These are phyloP conservation scores for Phoenicopterus ruber DNA, from an alignment of 2,113 vertebrate species.

Conservation along the genomic window DNA sequence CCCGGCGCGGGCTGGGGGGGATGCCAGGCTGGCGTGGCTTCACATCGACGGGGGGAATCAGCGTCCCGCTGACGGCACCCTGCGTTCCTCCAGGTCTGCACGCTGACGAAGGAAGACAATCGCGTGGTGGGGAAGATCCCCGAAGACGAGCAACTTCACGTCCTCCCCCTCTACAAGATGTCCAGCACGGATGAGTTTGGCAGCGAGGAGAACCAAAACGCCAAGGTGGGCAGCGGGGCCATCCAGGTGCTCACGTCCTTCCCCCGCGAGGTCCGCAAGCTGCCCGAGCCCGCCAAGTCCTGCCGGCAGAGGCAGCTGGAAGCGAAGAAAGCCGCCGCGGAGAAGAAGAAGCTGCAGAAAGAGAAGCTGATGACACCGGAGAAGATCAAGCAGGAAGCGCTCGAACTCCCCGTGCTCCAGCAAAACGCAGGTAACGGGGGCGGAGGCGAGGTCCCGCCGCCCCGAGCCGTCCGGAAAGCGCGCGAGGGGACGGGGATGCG, in stretches of 20 bases:
- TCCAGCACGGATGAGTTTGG: constrained; percentile 89
- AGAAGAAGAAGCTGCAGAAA: constrained; percentile 93
- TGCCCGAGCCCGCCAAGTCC: constrained; percentile 94
- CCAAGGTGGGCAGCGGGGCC: constrained; percentile 90
- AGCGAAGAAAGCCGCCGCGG: constrained; percentile 88
- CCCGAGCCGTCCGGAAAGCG: rapidly evolving
- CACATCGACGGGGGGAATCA: rapidly evolving
- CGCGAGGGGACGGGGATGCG: background rate
- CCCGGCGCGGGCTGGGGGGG: rapidly evolving
- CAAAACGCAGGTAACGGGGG: constrained; percentile 67
- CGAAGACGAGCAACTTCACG: constrained; percentile 93
- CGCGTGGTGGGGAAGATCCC: constrained; percentile 85
- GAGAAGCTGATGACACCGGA: constrained; percentile 87
- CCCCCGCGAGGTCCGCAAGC: constrained; percentile 90
- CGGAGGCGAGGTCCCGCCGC: background rate
- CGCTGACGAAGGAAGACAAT: constrained; percentile 97
- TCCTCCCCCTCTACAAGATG: constrained; percentile 93
- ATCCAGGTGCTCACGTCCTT: constrained; percentile 93
- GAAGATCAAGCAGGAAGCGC: constrained; percentile 82
- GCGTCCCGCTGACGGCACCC: background rate
- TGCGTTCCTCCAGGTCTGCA: constrained; percentile 85
- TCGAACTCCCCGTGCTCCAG: constrained; percentile 67
- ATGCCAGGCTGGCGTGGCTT: background rate
- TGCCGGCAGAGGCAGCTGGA: constrained; percentile 92
- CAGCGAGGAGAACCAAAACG: constrained; percentile 87